Conservation (phyloP, 2,113 vertebrate species). For the Cygnus atratus region DNA sequence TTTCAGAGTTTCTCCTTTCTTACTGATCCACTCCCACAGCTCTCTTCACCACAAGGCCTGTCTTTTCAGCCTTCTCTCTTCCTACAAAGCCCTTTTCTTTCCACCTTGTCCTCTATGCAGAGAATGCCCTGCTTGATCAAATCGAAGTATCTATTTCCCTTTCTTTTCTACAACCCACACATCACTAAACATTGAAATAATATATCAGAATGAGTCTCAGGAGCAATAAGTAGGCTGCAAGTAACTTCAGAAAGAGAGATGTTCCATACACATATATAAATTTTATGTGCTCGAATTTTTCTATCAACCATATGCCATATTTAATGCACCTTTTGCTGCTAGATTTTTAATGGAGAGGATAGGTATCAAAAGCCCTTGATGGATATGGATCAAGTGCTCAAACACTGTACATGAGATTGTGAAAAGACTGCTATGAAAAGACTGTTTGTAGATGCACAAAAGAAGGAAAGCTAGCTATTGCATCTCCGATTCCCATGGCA, state of each 20-base stretch:
- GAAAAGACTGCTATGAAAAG: slow-evolving; percentile 42
- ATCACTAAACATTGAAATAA: background rate
- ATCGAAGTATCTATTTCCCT: background rate
- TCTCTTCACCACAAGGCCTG: background rate
- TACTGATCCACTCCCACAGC: background rate
- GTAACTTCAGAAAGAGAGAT: background rate
- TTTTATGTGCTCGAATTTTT: background rate
- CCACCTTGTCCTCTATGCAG: background rate
- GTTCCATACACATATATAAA: background rate
- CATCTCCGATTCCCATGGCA: slow-evolving; percentile 50
- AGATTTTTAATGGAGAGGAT: background rate
- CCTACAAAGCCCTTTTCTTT: slow-evolving; percentile 4
- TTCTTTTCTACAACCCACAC: background rate
- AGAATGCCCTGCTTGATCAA: background rate
- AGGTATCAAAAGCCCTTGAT: background rate
- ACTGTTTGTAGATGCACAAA: slow-evolving; percentile 13
- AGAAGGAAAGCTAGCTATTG: slow-evolving; percentile 42
- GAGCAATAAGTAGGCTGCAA: background rate
- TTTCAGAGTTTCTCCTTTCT: slow-evolving; percentile 24
- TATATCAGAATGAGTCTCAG: background rate
- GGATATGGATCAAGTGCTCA: background rate
- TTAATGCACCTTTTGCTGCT: background rate
- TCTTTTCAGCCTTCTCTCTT: background rate
- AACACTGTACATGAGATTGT: slow-evolving; percentile 16
- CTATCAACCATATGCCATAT: background rate